Percentiles rank a stretch among this genome's conserved stretches.
Evolutionary conservation across 2,797 vertebrate species (phyloP).

Genomic region (Emydoidea blandingii): DNA sequence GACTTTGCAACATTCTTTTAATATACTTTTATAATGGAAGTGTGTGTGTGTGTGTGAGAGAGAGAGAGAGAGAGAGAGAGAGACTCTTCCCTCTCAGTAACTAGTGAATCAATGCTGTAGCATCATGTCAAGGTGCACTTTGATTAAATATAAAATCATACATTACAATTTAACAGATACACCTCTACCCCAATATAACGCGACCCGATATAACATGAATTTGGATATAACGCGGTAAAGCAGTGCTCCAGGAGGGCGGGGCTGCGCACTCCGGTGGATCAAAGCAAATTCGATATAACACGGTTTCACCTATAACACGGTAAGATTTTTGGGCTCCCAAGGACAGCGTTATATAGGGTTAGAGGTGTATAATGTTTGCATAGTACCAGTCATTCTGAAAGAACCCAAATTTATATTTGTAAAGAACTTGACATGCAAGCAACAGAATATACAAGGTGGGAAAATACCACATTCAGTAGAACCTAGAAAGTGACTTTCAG

Average conservation of each 20-base stretch:
- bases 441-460: neutral
- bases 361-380: neutral
- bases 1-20: neutral
- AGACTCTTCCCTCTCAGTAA: neutral
- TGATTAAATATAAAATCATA: neutral
- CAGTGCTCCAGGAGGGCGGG: too few relatives aligned
- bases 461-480: neutral
- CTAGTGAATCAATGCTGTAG: neutral
- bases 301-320: too few relatives aligned
- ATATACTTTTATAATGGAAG: neutral
- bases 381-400: neutral
- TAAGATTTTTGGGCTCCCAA: too few relatives aligned
- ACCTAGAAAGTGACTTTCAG: neutral
- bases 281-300: too few relatives aligned
- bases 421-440: neutral
- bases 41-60: too few relatives aligned
- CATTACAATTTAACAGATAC: neutral
- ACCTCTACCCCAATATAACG: too few relatives aligned
- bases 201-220: too few relatives aligned
- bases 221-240: too few relatives aligned
- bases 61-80: too few relatives aligned
- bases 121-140: neutral
- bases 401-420: neutral
- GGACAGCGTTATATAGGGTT: too few relatives aligned
- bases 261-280: too few relatives aligned